Conservation (phyloP, 2,888 invertebrate genomes). For the Clusia tigrina region DNA sequence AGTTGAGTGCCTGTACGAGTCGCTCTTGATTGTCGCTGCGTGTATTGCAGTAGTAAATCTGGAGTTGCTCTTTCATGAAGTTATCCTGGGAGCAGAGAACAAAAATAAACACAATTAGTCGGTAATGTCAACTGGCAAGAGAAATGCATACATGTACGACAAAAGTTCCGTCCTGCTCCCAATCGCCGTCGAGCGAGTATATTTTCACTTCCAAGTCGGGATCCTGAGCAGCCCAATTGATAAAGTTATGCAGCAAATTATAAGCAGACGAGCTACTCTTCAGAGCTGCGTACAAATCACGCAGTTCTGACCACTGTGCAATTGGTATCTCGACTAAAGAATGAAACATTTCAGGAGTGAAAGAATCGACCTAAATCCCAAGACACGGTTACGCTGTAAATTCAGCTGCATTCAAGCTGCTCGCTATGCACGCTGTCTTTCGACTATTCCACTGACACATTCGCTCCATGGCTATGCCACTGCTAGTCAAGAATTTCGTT, state of each 20-base stretch:
- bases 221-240: slow-evolving; percentile 46
- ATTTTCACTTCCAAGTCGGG: slow-evolving; percentile 38
- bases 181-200: slow-evolving; percentile 55
- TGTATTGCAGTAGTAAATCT: slow-evolving; percentile 51
- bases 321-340: slow-evolving; percentile 36
- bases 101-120: not conserved
- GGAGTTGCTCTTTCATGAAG: too few species aligned
- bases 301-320: slow-evolving; percentile 37
- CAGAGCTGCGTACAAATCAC: slow-evolving; percentile 39
- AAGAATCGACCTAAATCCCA: too few species aligned
- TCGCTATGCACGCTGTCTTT: too few species aligned
- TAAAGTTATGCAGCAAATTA: slow-evolving; percentile 45
- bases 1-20: slow-evolving; percentile 41
- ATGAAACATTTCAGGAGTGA: slow-evolving; percentile 17
- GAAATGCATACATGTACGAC: slow-evolving; percentile 45
- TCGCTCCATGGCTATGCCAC: too few species aligned
- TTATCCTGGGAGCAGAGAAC: not conserved
- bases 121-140: too few species aligned
- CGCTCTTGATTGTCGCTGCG: slow-evolving; percentile 42
- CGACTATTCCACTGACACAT: too few species aligned
- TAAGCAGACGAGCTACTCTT: slow-evolving; percentile 39
- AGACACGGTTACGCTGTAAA: too few species aligned
- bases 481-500: too few species aligned
- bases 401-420: too few species aligned
- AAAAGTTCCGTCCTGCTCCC: slow-evolving; percentile 58